Evolutionary conservation across 64 coral and sea anemone species (phyloP).

Genomic region (Cladopsammia gracilis): DNA sequence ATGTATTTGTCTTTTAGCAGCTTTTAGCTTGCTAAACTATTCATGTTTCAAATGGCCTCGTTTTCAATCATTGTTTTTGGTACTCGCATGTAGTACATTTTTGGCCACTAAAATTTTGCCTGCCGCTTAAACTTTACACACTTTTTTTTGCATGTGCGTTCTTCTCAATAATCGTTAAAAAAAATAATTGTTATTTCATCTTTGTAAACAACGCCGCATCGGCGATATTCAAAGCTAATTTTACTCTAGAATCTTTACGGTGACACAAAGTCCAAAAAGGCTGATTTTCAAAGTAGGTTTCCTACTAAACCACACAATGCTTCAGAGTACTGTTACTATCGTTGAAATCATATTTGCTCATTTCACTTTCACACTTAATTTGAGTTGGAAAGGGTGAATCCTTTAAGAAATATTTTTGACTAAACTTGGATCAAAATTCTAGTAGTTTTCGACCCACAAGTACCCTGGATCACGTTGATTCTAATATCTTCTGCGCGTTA

Average conservation of each 20-base stretch:
- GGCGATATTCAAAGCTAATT: not conserved
- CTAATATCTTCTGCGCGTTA: not conserved
- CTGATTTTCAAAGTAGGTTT: not conserved
- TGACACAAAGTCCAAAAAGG: not conserved
- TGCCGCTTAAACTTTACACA: not conserved
- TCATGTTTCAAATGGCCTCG: not conserved
- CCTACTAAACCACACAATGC: not conserved
- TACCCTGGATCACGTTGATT: not conserved
- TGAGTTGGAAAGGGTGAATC: not conserved
- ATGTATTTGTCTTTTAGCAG: not conserved
- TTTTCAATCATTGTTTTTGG: not conserved
- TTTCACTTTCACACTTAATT: not conserved
- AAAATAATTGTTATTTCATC: not conserved
- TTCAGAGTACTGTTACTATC: not conserved
- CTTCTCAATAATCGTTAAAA: not conserved
- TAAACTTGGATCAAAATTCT: not conserved
- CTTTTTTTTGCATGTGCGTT: not conserved
- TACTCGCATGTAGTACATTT: not conserved
- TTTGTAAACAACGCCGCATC: not conserved
- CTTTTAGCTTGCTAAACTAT: not conserved
- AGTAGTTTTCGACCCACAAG: not conserved
- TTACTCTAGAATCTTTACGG: not conserved
- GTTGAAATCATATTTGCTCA: not conserved
- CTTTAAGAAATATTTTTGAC: not conserved
- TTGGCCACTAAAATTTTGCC: not conserved